Conservation (phyloP, 2,888 invertebrate genomes). For the Pristionchus arcanus region DNA sequence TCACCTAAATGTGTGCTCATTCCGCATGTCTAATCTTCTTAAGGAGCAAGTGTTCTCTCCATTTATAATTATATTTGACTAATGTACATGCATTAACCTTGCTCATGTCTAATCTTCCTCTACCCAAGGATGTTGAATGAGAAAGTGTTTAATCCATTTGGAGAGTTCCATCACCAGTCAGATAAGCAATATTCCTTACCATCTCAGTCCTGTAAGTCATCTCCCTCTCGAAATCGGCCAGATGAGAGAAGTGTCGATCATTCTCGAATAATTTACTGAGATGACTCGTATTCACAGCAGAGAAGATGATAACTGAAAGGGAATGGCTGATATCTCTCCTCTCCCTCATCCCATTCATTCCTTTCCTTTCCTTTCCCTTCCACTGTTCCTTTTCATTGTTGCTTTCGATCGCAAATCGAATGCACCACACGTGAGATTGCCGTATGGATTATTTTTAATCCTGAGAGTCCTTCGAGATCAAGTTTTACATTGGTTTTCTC, state of each 20-base stretch:
- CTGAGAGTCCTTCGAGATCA: too few species aligned
- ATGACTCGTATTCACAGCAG: constrained; percentile 68
- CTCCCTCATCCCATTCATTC: constrained; percentile 9
- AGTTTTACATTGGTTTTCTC: too few species aligned
- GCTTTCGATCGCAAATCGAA: constrained; percentile 11
- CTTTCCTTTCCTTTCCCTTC: constrained; percentile 36
- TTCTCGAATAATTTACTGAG: constrained; percentile 86
- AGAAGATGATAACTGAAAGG: constrained; percentile 59
- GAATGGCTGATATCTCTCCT: neutral
- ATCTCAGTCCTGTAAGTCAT: constrained; percentile 91
- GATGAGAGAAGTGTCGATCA: constrained; percentile 89
- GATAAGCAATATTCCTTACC: constrained; percentile 83
- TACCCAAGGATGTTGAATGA: neutral
- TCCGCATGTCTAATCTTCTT: neutral
- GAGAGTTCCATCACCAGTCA: too few species aligned
- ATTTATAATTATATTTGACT: too few species aligned
- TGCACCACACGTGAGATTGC: constrained; percentile 1
- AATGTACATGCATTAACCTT: too few species aligned
- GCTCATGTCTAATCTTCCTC: neutral
- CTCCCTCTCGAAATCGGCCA: constrained; percentile 90
- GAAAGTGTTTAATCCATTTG: too few species aligned
- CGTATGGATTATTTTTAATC: neutral
- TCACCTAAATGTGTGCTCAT: neutral
- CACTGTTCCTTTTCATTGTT: constrained; percentile 42
- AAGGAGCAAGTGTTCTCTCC: neutral